A percentile compares a stretch with the other conserved stretches of the same genome.
Evolutionary conservation across 2,797 vertebrate species (phyloP).

Genomic region (Tadarida brasiliensis): DNA sequence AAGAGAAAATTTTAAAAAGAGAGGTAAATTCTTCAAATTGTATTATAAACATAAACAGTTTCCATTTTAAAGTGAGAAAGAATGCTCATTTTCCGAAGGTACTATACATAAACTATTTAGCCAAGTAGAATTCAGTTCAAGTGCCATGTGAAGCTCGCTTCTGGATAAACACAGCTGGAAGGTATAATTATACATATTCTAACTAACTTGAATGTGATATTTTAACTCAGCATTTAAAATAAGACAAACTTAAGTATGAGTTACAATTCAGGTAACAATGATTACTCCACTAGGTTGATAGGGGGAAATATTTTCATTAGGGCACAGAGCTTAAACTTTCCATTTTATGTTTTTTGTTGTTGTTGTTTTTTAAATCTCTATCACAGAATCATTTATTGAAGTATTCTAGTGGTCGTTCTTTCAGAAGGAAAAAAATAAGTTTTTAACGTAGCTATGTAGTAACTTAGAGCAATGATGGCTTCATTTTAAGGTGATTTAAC

Average conservation of each 20-base stretch:
- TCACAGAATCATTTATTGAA: constrained; percentile 16
- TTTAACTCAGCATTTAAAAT: constrained; percentile 14
- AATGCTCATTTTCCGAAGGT: background rate
- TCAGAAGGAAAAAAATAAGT: background rate
- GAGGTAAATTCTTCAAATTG: constrained; percentile 30
- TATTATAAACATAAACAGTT: background rate
- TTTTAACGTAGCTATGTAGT: background rate
- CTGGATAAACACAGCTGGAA: constrained; percentile 27
- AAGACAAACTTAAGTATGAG: background rate
- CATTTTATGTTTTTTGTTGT: constrained; percentile 26
- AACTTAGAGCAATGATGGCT: background rate
- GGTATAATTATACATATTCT: background rate
- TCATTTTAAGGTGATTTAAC: constrained; percentile 35
- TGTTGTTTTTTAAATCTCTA: background rate
- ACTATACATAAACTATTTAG: constrained; percentile 13
- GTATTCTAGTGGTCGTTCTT: background rate
- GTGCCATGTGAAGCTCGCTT: background rate
- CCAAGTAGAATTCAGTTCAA: background rate
- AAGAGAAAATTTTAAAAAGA: constrained; percentile 40
- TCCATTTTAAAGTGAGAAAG: constrained; percentile 44
- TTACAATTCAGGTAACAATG: constrained; percentile 10
- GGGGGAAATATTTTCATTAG: background rate
- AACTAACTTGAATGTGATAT: constrained; percentile 8
- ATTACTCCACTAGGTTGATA: background rate
- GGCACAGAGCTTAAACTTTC: constrained; percentile 42